These are phyloP conservation scores for Mimas tiliae DNA, from an alignment of 2,888 invertebrate genomes.

Conservation along the genomic window DNA sequence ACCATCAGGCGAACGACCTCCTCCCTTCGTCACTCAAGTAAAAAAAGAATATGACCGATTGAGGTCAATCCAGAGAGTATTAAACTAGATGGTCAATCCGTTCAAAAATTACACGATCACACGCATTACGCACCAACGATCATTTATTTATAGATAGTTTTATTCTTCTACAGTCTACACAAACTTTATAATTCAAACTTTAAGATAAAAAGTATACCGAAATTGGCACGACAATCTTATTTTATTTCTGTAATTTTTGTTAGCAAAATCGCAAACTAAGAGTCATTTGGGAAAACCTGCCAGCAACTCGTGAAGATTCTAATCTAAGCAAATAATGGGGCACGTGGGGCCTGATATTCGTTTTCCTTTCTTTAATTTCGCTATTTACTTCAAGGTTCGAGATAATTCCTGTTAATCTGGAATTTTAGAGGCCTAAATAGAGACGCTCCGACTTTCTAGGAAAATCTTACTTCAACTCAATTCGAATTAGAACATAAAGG, in stretches of 20 bases:
- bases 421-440: background rate
- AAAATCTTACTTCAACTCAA: background rate
- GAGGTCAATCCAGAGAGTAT: no score
- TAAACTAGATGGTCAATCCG: no score
- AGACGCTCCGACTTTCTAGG: background rate
- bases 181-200: no score
- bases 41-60: no score
- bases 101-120: no score
- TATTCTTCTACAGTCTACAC: no score
- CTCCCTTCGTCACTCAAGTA: no score
- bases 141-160: no score
- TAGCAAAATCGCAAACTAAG: background rate
- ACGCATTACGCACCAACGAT: no score
- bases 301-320: background rate
- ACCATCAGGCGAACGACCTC: no score
- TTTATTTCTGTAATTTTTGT: background rate
- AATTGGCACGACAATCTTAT: background rate
- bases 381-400: background rate
- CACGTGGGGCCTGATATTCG: background rate
- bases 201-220: no score
- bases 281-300: background rate
- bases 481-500: background rate
- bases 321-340: conserved; percentile 6
- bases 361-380: conserved; percentile 6
- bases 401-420: background rate